Evolutionary conservation across 1,140 invertebrate species (phyloP), one percentile per base, ranked within the genome.

Genomic region (Drosophila sechellia): DNA sequence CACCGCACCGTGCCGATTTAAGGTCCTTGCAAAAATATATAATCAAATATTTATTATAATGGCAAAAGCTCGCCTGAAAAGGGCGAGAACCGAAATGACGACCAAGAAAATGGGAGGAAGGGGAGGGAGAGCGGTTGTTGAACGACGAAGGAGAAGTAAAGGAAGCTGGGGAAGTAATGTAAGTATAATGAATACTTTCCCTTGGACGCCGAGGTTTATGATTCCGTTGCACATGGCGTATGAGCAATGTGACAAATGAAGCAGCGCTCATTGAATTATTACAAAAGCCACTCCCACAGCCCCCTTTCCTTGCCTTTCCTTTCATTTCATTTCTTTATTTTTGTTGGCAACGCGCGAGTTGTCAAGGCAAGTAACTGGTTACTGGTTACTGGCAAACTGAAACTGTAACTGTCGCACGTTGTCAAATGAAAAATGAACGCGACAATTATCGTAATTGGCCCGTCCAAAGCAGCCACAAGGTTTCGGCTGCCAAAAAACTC

Each of bases 371-470:
- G 81, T 54, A 60, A 54, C 79, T 69, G 66, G 57, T 68, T 49
- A 70, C 64, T 70, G 66, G 80, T 54, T 57, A 53, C 79, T 69
- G 73, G 60, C 68, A 31, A 61, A 39, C 56, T 3, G 63, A 34
- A 42, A 52, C 55, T 75, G 63, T 22, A 39, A 42, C 79, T 81
- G 79, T 63, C 73, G 70, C 73, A 73, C 60, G 66, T 71, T 85
- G 76, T 89, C 73, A 87, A 87, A 87, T 90, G 85, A 90, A 85
- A 90, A 89, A 90, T 85, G 77, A 84, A 85, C 77, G 78, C 70
- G 54, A 83, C 83, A 89, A 87, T 87, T 87, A 87, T 89, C 73
- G 76, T 87, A 89, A 87, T 89, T 87, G 84, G 49, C 65, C 46
- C 63, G 61, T 60, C 66, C 74, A 49, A 56, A 52, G 55, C 39